Evolutionary conservation across 2,888 invertebrate genomes (phyloP), one percentile per base, ranked within the genome.

Genomic region (Philaethria dido): DNA sequence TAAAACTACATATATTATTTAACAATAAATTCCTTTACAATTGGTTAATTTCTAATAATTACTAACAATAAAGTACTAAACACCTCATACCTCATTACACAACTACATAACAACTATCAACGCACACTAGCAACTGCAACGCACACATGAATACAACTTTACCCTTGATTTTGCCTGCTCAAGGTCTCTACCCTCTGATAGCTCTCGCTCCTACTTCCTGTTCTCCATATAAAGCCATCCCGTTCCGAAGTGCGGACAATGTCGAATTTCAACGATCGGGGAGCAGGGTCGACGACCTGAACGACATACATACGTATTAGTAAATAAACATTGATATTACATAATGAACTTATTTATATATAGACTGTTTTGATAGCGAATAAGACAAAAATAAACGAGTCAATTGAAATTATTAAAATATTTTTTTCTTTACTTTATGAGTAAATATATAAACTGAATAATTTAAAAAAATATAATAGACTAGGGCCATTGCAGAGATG

Each of bases 121-220:
- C 75, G 74, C 79, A 84, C 82, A 84, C 83, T 84, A 81, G 83
- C 74, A 78, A 79, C 76, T 77, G 76, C 78, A 72, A 82, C 86
- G 76, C 91, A 89, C 89, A 90, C 92, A 80, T 69, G 59, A 75
- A 71, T 79, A 81, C 73, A 77, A 76, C 84, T 78, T 92, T 92
- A 92, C 92, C 92, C 92, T 92, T 92, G 92, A 92, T 92, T 92
- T 92, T 88, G 90, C 91, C 86, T 87, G 89, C 92, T 92, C 92
- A 92, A 92, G 92, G 92, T 92, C 92, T 91, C 92, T 90, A 91
- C 92, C 92, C 92, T 87, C 87, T 72, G 77, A 73, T 75, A 72
- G 69, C 73, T 79, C 81, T 79, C 86, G 75, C 80, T 92, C 86
- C 75, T 83, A 80, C 88, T 80, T 79, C 69, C 52, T 57, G 77